Evolutionary conservation across 2,888 invertebrate genomes (phyloP), one percentile per base, ranked within the genome.

Genomic region (Ormyrus thymus): DNA sequence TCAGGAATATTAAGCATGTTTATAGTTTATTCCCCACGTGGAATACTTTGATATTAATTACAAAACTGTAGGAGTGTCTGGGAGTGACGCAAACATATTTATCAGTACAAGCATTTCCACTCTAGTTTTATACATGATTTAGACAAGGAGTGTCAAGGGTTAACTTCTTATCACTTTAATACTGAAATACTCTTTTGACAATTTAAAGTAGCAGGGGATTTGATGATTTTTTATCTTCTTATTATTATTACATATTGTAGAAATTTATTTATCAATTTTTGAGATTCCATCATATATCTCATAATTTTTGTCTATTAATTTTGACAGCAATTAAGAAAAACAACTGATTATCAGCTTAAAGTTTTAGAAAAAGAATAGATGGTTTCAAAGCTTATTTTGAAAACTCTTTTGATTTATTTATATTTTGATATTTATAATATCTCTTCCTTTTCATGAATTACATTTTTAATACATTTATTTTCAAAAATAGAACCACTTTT

Each of bases 21-120:
- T 45, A 72, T 73, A 68, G 13, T 73, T 53, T 56, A 43, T 45
- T 73, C 73, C 51, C 55, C 66, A 66, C 46, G 65, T 77, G 71
- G 13, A 76, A 76, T 77, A 65, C 71, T 66, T 59, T 43, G 50
- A 56, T 55, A 50, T 64, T 15, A 70, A 55, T 70, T 64, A 56
- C 55, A 72, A 77, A 71, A 78, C 70, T 61, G 69, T 70, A 74
- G 74, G 70, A 65, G 59, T 66, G 61, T 75, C 69, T 71, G 15
- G 13, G 1, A 51, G 8, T 75, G 75, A 75, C 61, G 66, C 61
- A 79, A 79, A 76, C 76, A 72, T 70, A 29, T 75, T 75, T 79
- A 76, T 79, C 79, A 51, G 46, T 13, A 48, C 5, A 76, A 68
- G 58, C 48, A 53, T 55, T 55, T 61, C 45, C 76, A 72, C 58